Evolutionary conservation across 2,113 vertebrate species (phyloP).

Genomic region (Euleptes europaea): DNA sequence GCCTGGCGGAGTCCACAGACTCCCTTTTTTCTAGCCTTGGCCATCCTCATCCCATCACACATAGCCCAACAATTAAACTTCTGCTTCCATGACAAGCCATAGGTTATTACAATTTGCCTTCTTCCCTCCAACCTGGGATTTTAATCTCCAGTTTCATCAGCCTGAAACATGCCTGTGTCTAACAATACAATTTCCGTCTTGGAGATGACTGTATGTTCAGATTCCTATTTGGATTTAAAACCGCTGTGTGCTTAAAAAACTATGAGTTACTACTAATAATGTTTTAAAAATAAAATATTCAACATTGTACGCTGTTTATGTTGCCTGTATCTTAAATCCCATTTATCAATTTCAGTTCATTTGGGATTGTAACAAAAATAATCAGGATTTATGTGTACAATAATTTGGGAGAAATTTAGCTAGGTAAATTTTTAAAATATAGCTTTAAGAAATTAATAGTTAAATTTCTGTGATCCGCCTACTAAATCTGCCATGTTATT

Average conservation of each 20-base stretch:
- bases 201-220: background rate
- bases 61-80: too few relatives aligned
- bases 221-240: background rate
- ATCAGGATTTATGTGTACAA: constrained; percentile 20
- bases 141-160: too few relatives aligned
- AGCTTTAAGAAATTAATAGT: too few relatives aligned
- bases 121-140: too few relatives aligned
- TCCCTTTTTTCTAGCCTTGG: too few relatives aligned
- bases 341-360: background rate
- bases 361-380: constrained; percentile 16
- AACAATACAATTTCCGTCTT: background rate
- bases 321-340: constrained; percentile 13
- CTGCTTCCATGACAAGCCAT: too few relatives aligned
- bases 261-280: background rate
- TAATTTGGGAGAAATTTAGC: background rate
- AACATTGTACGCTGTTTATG: background rate
- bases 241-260: background rate
- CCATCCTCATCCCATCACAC: too few relatives aligned
- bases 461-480: constrained; percentile 1
- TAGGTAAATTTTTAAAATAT: background rate
- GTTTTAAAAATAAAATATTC: background rate
- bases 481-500: background rate
- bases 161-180: too few relatives aligned
- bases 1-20: too few relatives aligned
- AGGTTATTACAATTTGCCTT: too few relatives aligned